Evolutionary conservation across 2,113 vertebrate species (phyloP).

Genomic region (Myocastor coypus): DNA sequence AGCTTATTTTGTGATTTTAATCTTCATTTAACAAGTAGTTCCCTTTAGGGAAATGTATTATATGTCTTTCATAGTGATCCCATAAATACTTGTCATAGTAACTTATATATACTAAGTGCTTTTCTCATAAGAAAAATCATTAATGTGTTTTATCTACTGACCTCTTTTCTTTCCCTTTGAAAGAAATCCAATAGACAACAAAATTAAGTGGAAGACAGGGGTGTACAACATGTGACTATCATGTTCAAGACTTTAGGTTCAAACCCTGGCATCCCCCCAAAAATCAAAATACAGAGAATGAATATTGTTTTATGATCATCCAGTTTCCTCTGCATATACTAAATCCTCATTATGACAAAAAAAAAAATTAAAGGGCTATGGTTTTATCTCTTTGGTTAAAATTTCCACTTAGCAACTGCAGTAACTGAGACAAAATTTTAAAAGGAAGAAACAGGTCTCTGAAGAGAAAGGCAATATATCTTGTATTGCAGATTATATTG

Average conservation of each 20-base stretch:
- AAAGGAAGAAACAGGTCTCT: neutral
- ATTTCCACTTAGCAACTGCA: neutral
- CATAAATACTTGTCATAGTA: neutral
- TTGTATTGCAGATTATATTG: neutral
- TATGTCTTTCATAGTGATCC: neutral
- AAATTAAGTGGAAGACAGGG: neutral
- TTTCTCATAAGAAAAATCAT: slow-evolving; percentile 25
- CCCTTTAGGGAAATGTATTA: neutral
- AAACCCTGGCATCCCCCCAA: neutral
- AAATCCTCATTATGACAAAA: neutral
- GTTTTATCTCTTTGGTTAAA: slow-evolving; percentile 4
- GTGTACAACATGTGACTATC: neutral
- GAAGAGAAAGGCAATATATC: neutral
- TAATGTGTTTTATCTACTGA: neutral
- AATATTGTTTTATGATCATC: neutral
- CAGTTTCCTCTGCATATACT: neutral
- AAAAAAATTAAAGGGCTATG: neutral
- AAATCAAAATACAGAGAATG: neutral
- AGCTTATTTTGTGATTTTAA: neutral
- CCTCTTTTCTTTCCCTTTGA: neutral
- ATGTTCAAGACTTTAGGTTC: neutral
- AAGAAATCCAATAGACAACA: neutral
- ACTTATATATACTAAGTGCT: neutral
- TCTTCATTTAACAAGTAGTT: neutral
- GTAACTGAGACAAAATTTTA: neutral